phyloP scores from a whole-genome alignment of 2,113 vertebrate genomes.

The Columba janthina region DNA sequence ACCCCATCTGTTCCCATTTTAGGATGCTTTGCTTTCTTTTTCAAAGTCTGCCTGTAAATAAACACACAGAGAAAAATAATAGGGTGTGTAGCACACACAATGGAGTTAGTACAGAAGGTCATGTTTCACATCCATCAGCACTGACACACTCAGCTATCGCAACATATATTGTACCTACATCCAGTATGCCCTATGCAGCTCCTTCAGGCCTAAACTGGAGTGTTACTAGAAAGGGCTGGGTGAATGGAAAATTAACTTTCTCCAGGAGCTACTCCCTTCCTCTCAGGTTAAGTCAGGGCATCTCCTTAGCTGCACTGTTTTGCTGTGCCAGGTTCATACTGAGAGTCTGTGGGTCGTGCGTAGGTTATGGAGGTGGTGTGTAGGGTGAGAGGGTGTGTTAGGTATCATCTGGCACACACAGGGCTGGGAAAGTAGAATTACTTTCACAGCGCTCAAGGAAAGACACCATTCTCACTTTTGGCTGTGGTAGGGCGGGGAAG shows the following conservation, averaged over 20 bases:
- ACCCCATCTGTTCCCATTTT: conserved; percentile 62
- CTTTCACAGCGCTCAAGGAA: neutral
- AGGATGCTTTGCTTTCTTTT: conserved; percentile 41
- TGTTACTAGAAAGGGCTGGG: neutral
- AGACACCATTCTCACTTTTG: neutral
- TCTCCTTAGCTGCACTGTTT: neutral
- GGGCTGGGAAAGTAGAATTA: neutral
- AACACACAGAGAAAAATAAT: conserved; percentile 17
- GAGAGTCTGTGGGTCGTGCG: too few species aligned
- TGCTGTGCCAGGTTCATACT: neutral
- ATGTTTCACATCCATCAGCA: neutral
- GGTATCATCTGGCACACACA: neutral
- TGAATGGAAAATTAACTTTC: neutral
- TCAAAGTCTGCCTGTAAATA: conserved; percentile 54
- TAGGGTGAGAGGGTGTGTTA: neutral
- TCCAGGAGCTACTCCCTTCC: neutral
- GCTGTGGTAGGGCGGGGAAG: neutral
- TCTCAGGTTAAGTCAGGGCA: neutral
- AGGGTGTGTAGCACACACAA: neutral
- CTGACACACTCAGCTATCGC: neutral
- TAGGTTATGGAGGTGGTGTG: neutral
- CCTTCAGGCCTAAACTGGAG: neutral
- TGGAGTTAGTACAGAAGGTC: neutral
- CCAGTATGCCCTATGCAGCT: neutral
- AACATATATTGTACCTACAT: neutral